Evolutionary conservation across 2,888 invertebrate species (phyloP), one percentile per base, ranked within the genome.

Genomic region (Euspilapteryx auroguttella): DNA sequence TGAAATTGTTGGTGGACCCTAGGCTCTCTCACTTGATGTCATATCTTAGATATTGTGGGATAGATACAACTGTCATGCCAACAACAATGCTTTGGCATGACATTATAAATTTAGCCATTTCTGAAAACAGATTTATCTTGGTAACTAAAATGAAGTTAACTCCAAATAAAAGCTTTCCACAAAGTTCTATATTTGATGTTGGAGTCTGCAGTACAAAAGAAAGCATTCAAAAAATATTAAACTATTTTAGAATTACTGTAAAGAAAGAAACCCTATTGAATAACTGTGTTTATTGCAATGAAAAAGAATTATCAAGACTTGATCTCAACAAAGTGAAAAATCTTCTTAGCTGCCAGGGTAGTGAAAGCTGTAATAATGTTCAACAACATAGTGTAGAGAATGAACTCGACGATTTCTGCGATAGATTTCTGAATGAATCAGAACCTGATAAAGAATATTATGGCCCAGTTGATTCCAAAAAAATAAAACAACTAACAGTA

Each of bases 221-320:
- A 27, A 89, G 90, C 49, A 53, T 88, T 15, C 56, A 75, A 32
- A 82, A 85, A 54, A 81, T 89, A 27, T 52, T 90, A 20, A 61
- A 61, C 27, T 76, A 80, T 49, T 89, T 84, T 49, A 82, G 83
- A 47, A 71, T 91, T 31, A 49, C 54, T 24, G 71, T 89, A 26
- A 78, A 71, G 15, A 73, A 79, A 47, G 73, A 71, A 34, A 80
- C 89, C 55, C 78, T 89, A 34, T 83, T 87, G 43, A 85, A 80
- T 42, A 75, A 87, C 40, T 92, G 92, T 57, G 80, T 83, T 57
- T 82, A 84, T 55, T 76, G 80, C 51, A 78, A 77, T 44, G 45
- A 48, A 22, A 50, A 41, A 33, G 45, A 53, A 32, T 40, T 71
- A 35, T 62, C 37, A 34, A 53, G 43, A 33, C 32, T 69, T 15